phyloP scores from a whole-genome alignment of 2,113 vertebrate species.

The Ellobius talpinus region DNA sequence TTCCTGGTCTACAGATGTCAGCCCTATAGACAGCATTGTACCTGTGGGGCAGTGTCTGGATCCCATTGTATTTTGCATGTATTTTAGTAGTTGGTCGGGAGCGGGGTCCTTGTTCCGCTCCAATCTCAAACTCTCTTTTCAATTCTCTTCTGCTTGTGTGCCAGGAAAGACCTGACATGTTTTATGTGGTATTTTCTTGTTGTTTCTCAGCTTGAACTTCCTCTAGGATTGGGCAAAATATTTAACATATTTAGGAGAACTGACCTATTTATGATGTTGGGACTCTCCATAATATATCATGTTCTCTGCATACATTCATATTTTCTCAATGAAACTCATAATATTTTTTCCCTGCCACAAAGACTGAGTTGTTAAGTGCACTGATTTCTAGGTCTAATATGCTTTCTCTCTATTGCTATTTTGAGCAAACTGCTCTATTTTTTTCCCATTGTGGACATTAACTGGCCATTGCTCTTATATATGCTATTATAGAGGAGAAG shows the following conservation, averaged over 20 bases:
- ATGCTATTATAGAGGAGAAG: neutral
- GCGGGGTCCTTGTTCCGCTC: rapidly evolving
- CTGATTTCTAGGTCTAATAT: neutral
- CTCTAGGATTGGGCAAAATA: neutral
- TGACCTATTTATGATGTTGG: rapidly evolving
- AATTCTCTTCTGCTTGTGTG: neutral
- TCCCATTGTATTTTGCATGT: rapidly evolving
- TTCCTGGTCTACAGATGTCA: rapidly evolving
- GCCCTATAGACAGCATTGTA: rapidly evolving
- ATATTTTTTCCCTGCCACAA: neutral
- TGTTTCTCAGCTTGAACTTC: neutral
- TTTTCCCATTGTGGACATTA: neutral
- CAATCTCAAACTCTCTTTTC: no score
- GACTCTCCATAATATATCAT: rapidly evolving
- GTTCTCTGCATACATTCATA: rapidly evolving
- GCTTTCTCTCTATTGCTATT: neutral
- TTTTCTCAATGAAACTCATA: neutral
- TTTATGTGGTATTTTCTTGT: neutral
- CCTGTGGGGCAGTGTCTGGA: rapidly evolving
- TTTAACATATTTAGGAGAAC: neutral
- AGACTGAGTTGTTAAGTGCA: neutral
- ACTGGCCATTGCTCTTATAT: neutral
- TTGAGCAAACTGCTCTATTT: neutral
- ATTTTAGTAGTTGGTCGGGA: neutral
- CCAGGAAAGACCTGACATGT: neutral